Base-by-base conservation (phyloP, 2,888 invertebrate species). In the Synergus itoensis region DNA sequence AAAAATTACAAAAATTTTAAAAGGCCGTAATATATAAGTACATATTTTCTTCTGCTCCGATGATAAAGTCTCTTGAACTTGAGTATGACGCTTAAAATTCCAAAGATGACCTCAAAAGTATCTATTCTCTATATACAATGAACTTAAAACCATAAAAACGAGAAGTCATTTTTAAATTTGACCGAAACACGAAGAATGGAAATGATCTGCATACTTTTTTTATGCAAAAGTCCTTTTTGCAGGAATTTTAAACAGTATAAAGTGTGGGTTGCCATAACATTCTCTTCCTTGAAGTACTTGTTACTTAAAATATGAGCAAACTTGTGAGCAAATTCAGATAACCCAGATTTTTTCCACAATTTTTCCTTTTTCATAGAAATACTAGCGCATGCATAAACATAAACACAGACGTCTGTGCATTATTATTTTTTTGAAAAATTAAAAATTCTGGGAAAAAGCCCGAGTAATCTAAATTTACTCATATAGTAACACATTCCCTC, bases 81-180 rank as follows among this genome's bases (percentile, higher is more conserved):
- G 21, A 60, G 53, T 43, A 53, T 73, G 73, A 73, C 53, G 48
- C n/a, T n/a, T 2, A 14, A 28, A 73, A 73, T 73, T 73, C 36
- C 53, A 48, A 73, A 53, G 53, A 73, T 73, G 69, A 73, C 69
- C 53, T 53, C 73, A 53, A 40, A 53, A 73, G 69, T 36, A 60
- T 12, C 3, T 60, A 0, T 2, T 53, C 48, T 36, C 48, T 40
- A 73, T 53, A 73, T 53, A 73, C 73, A 53, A 7, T 73, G 40
- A 73, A 53, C 73, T 53, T 73, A 53, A 73, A 53, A 53, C 16
- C 16, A 21, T 5, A 14, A 73, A 73, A 73, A 48, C 11, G 28
- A 73, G 73, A 40, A 53, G 69, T 73, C 43, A 67, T 21, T 21
- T 63, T 16, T 65, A 12, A 65, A n/a, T 53, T 73, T 73, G 36